Percentiles rank a stretch among this genome's conserved stretches.
phyloP scores from a whole-genome alignment of 1,140 invertebrate species.

The Aphelenchoides besseyi region DNA sequence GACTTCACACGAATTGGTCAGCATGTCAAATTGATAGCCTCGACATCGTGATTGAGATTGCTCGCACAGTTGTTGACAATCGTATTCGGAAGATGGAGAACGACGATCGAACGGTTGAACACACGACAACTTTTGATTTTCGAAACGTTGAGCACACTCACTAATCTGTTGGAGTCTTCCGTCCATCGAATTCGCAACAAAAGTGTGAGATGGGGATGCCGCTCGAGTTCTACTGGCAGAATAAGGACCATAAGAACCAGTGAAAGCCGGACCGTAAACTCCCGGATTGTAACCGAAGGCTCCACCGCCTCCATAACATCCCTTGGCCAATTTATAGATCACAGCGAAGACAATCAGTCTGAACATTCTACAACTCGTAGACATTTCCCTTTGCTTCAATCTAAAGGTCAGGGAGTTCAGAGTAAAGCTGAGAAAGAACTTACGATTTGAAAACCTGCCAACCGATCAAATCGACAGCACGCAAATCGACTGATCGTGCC shows the following conservation, averaged over 20 bases:
- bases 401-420: too few species aligned
- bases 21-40: constrained; percentile 17
- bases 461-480: too few species aligned
- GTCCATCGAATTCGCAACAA: constrained; percentile 25
- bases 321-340: not conserved
- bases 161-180: not conserved
- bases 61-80: constrained; percentile 39
- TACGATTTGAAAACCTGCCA: too few species aligned
- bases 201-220: constrained; percentile 30
- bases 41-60: constrained; percentile 12
- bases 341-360: too few species aligned
- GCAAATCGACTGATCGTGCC: too few species aligned
- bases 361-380: too few species aligned
- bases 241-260: not conserved
- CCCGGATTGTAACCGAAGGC: not conserved
- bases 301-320: not conserved
- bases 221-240: constrained; percentile 20
- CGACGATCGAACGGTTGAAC: constrained; percentile 37
- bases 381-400: too few species aligned
- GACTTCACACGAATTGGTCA: constrained; percentile 6
- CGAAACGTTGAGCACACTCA: constrained; percentile 32
- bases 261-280: not conserved
- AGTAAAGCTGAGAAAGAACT: too few species aligned
- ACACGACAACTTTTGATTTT: constrained; percentile 28
- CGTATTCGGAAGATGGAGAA: constrained; percentile 35